Evolutionary conservation across 2,113 vertebrate species (phyloP).

Genomic region (Takifugu bimaculatus): DNA sequence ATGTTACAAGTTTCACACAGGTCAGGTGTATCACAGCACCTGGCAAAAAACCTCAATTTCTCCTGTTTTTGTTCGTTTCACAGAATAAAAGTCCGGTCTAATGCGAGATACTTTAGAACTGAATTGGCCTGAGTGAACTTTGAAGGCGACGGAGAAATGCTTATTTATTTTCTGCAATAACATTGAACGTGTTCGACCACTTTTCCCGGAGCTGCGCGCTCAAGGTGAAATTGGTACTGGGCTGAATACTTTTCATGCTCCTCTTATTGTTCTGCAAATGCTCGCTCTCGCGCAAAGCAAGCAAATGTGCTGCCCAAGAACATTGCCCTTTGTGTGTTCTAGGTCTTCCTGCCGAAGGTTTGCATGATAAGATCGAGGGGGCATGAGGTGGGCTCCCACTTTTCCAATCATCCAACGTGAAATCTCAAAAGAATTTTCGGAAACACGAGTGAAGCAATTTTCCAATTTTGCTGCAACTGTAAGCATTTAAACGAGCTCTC

Average conservation of each 20-base stretch:
- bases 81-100: neutral
- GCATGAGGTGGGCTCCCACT: neutral
- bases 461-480: conserved; percentile 1
- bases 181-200: neutral
- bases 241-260: neutral
- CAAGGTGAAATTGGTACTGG: conserved; percentile 5
- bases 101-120: neutral
- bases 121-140: neutral
- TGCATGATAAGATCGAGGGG: too few species aligned
- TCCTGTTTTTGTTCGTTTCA: neutral
- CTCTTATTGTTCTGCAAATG: neutral
- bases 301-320: neutral
- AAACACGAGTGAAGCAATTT: neutral
- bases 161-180: conserved; percentile 6
- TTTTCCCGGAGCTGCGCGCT: conserved; percentile 3
- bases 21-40: neutral
- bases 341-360: too few species aligned
- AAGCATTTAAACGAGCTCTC: conserved; percentile 11
- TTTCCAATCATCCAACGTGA: neutral
- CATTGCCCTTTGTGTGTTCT: neutral
- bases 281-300: neutral
- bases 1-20: neutral
- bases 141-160: conserved; percentile 9
- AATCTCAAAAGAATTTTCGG: conserved; percentile 20
- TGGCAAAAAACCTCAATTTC: conserved; percentile 1